These are phyloP conservation scores for Tinea trinotella DNA, from an alignment of 2,888 invertebrate species.

Conservation along the genomic window DNA sequence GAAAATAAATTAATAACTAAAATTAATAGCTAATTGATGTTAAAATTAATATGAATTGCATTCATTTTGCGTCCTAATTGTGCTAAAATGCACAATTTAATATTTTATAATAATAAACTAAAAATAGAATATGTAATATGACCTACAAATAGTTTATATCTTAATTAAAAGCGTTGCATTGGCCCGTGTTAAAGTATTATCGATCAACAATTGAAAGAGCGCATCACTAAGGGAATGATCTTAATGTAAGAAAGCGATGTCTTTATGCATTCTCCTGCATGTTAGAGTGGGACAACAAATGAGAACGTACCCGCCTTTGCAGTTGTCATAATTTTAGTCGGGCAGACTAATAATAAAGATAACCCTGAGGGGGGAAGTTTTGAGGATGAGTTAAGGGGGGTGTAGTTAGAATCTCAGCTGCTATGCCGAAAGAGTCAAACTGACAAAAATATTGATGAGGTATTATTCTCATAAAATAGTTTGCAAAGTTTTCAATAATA, in stretches of 20 bases:
- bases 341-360: constrained; percentile 72
- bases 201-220: background rate
- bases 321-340: constrained; percentile 74
- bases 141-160: no score
- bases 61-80: no score
- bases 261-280: constrained; percentile 28
- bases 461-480: no score
- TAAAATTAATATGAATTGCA: no score
- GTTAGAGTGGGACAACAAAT: constrained; percentile 18
- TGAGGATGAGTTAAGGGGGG: background rate
- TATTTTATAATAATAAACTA: no score
- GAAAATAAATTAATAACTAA: no score
- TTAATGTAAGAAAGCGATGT: constrained; percentile 2
- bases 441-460: constrained; percentile 1
- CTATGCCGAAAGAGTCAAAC: constrained; percentile 5
- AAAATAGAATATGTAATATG: no score
- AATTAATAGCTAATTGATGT: no score
- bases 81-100: no score
- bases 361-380: constrained; percentile 39
- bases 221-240: background rate
- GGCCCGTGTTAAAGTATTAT: no score
- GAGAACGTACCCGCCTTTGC: constrained; percentile 41
- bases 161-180: no score
- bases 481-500: no score
- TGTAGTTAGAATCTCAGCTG: constrained; percentile 10